Evolutionary conservation across 2,888 invertebrate genomes (phyloP), one percentile per base, ranked within the genome.

Genomic region (Gnatocerus cornutus): DNA sequence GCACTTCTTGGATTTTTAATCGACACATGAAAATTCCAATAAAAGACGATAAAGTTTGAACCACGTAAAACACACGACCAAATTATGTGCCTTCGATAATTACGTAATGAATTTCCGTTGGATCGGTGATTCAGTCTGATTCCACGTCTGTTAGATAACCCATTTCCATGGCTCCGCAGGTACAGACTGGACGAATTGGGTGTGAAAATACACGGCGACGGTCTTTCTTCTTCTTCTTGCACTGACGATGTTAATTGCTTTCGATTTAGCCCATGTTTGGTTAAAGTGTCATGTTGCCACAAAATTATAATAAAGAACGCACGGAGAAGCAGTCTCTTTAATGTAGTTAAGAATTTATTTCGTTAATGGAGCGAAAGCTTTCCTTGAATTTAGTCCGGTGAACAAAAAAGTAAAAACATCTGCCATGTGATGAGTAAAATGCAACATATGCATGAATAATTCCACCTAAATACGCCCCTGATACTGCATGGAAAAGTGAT

Each of bases 201-300:
- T 80, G 78, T 46, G 79, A 81, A 53, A 83, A 77, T 73, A 81
- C 76, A 37, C 81, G 78, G 29, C 79, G 81, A 9, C 80, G 77
- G 72, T 83, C 79, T 68, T 80, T 79, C 73, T 72, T 79, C 75
- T 78, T 79, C 75, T 80, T 79, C 75, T 80, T 79, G 76, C 80
- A 79, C 79, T 79, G 45, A 46, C 45, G 30, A 29, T 9, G 56
- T 13, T 45, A 45, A 58, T 58, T 45, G 48, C 33, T 13, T 46
- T 8, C 16, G 48, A 16, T 64, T 64, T 45, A 53, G 30, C 29
- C 9, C 9, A 10, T 6, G 16, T 12, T 12, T 43, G 37, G 13
- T 29, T 16, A n/a, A 45, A 21, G 8, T 29, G 45, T 53, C 53
- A 30, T 12, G n/a, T 50, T 61, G 64, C 55, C 33, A 14, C 64